Evolutionary conservation across 2,113 vertebrate species (phyloP), one percentile per base, ranked within the genome.

Genomic region (Butastur rufipennis): DNA sequence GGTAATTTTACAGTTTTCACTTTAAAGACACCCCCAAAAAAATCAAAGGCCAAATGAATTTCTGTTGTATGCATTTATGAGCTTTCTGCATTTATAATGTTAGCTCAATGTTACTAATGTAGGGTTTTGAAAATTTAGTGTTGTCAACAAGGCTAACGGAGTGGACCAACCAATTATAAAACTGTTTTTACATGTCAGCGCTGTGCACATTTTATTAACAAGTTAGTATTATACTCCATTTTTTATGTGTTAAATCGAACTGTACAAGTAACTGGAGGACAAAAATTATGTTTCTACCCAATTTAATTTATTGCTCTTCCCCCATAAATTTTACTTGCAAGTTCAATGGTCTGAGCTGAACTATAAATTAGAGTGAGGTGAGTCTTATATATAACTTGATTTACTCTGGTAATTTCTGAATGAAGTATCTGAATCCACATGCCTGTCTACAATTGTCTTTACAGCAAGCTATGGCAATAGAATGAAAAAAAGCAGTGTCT

Each of bases 1-100:
- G 98, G 97, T 98, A 98, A 98, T 98, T 98, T 98, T 98, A 98
- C 97, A 98, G 97, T 98, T 98, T 97, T 96, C 92, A 97, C 96
- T 98, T 98, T 97, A 98, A 98, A 98, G 96, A 96, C 81, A 95
- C 81, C 58, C 72, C 38, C 4, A 4, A 58, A 90, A 96, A 97
- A 94, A 96, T 96, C 94, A 94, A 97, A 98, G 96, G 94, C 85
- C 96, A 95, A 97, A 88, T 95, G 97, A 96, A 98, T 96, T 98
- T 97, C 95, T 98, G 86, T 91, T 97, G 96, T 93, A 91, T 94
- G 93, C 93, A 97, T 98, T 98, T 98, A 97, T 97, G 97, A 98
- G 97, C 96, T 98, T 98, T 97, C 95, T 97, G 87, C 75, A 97
- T 98, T 98, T 97, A 97, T 97, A 98, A 94, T 97, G 96, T 97